Conservation (phyloP, 2,888 invertebrate species). For the Catocala fraxini region DNA sequence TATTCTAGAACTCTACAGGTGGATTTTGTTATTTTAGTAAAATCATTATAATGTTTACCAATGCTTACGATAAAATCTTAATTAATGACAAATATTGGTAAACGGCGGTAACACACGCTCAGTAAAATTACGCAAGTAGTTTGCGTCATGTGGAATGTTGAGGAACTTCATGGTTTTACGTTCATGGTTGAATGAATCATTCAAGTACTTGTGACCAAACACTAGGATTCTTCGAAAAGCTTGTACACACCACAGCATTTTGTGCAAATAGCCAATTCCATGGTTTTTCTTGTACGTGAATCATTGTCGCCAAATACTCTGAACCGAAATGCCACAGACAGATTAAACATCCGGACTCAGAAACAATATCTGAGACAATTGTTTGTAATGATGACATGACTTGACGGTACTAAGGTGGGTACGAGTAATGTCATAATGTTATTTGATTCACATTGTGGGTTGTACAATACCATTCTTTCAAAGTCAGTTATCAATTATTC, state of each 20-base stretch:
- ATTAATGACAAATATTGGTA: too few relatives aligned
- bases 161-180: slow-evolving; percentile 33
- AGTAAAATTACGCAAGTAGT: too few relatives aligned
- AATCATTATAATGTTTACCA: too few relatives aligned
- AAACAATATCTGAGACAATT: slow-evolving; percentile 2
- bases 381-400: slow-evolving; percentile 7
- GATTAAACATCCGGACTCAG: slow-evolving; percentile 11
- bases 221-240: background rate
- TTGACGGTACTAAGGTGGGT: too few relatives aligned
- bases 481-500: too few relatives aligned
- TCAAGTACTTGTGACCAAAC: slow-evolving; percentile 14
- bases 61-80: too few relatives aligned
- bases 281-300: slow-evolving; percentile 9
- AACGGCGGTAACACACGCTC: too few relatives aligned
- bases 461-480: too few relatives aligned
- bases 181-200: slow-evolving; percentile 29
- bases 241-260: background rate
- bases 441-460: too few relatives aligned
- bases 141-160: slow-evolving; percentile 29
- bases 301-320: slow-evolving; percentile 12
- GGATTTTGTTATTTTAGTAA: too few relatives aligned
- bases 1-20: too few relatives aligned
- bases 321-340: slow-evolving; percentile 1
- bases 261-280: slow-evolving; percentile 4
- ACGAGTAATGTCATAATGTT: too few relatives aligned